Evolutionary conservation across 1,140 invertebrate genomes (phyloP), one percentile per base, ranked within the genome.

Genomic region (Watersipora subatra): DNA sequence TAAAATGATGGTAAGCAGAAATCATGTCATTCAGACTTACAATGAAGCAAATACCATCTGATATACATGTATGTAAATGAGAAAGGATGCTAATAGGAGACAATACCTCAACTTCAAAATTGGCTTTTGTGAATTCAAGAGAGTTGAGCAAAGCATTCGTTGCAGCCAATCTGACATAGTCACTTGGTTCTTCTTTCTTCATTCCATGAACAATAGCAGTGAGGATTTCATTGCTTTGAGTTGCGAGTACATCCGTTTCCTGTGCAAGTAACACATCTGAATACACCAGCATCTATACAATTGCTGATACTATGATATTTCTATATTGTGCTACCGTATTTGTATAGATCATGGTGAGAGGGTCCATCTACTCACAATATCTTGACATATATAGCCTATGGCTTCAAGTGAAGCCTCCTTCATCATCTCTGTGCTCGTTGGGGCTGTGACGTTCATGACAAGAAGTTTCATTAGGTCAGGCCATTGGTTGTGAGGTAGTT

Each of bases 181-280:
- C 76, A 66, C 77, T 80, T 80, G 79, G 87, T 84, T 88, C 84
- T 83, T 90, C 81, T 84, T 86, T 84, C 74, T 90, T 85, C 93
- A 97, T 97, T 17, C 95, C 95, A 83, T 97, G 92, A 59, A 99
- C 94, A 73, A 99, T 99, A 25, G 96, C 97, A 55, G 96, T 99
- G 34, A 99, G 83, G 72, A 99, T 98, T 70, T 89, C 87, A 83
- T 99, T 99, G 25, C 93, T 92, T 77, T 97, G 89, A 56, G 87
- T 82, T 65, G 92, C 87, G 66, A 99, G 80, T 17, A 94, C 89
- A 72, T 94, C 92, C 68, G 92, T 89, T 71, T 95, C 91, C 84
- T 86, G n/a, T n/a, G n/a, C n/a, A n/a, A 59, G 7, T 59, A 22
- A 59, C 7, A 12, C 7, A n/a, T n/a, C n/a, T n/a, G n/a, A n/a